A percentile compares a stretch with the other conserved stretches of the same genome.
Conservation (phyloP, 1,140 invertebrate species). For the Anastrepha obliqua region DNA sequence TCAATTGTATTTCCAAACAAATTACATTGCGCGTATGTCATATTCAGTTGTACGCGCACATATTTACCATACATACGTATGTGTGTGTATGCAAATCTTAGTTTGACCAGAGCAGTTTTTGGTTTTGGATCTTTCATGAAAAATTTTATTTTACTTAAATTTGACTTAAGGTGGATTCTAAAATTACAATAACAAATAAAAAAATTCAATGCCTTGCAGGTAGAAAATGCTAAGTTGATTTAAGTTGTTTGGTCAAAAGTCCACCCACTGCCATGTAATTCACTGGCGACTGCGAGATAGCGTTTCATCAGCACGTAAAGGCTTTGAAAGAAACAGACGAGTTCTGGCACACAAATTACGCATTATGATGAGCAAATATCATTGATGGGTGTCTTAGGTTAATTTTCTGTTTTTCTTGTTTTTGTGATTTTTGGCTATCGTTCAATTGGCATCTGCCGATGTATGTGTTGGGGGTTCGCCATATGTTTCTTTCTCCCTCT, state of each 20-base stretch:
- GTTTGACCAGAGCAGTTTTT: too few species aligned
- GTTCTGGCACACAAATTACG: neutral
- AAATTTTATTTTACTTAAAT: too few species aligned
- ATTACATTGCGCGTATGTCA: neutral
- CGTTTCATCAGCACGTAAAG: neutral
- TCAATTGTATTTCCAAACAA: neutral
- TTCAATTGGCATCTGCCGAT: slow-evolving; percentile 18
- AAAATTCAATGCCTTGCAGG: too few species aligned
- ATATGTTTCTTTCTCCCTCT: neutral
- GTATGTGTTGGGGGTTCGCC: neutral
- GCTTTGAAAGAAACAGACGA: neutral
- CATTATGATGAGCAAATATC: neutral
- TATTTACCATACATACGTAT: neutral
- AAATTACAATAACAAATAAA: too few species aligned
- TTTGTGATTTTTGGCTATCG: slow-evolving; percentile 43
- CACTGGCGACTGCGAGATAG: too few species aligned
- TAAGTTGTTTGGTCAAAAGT: too few species aligned
- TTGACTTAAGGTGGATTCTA: too few species aligned
- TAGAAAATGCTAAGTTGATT: too few species aligned
- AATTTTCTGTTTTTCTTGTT: neutral
- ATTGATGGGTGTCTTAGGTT: neutral
- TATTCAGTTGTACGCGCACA: neutral
- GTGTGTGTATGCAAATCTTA: too few species aligned
- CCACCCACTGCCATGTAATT: too few species aligned
- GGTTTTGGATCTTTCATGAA: too few species aligned